Percentiles rank a stretch among this genome's conserved stretches.
Evolutionary conservation across 2,113 vertebrate genomes (phyloP).

Genomic region (Oryzias melastigma): DNA sequence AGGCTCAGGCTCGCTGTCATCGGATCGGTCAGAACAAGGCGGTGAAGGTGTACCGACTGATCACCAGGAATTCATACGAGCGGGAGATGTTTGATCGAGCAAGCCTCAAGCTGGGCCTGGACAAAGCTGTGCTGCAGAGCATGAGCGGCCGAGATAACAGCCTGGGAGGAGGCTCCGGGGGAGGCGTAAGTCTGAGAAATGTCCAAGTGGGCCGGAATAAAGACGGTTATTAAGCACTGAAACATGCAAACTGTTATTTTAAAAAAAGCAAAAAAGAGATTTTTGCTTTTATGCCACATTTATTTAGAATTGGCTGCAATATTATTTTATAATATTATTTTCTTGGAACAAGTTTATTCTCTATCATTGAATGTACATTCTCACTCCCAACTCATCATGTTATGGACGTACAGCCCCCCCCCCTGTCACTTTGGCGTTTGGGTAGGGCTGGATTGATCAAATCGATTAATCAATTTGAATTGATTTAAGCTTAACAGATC

Average conservation of each 20-base stretch:
- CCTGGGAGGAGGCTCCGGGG: constrained; percentile 76
- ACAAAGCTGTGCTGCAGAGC: constrained; percentile 97
- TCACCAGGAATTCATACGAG: constrained; percentile 97
- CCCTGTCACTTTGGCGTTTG: too few species aligned
- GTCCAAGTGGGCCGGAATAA: constrained; percentile 14
- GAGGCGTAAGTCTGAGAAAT: constrained; percentile 81
- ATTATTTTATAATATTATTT: neutral
- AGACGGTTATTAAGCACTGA: constrained; percentile 5
- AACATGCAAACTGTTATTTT: neutral
- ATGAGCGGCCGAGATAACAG: constrained; percentile 97
- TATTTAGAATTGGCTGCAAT: constrained; percentile 7
- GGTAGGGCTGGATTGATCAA: too few species aligned
- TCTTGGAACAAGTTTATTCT: neutral
- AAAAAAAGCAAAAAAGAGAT: neutral
- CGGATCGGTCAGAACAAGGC: constrained; percentile 98
- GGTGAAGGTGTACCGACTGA: constrained; percentile 96
- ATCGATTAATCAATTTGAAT: too few species aligned
- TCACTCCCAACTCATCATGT: too few species aligned
- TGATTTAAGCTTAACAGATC: too few species aligned
- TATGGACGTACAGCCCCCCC: too few species aligned
- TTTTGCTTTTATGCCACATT: constrained; percentile 11
- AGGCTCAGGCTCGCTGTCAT: constrained; percentile 98
- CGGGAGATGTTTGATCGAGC: constrained; percentile 98
- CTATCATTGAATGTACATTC: too few species aligned
- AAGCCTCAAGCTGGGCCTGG: constrained; percentile 94